These are phyloP conservation scores for Xiphophorus couchianus DNA, from an alignment of 2,113 vertebrate species.

Conservation along the genomic window DNA sequence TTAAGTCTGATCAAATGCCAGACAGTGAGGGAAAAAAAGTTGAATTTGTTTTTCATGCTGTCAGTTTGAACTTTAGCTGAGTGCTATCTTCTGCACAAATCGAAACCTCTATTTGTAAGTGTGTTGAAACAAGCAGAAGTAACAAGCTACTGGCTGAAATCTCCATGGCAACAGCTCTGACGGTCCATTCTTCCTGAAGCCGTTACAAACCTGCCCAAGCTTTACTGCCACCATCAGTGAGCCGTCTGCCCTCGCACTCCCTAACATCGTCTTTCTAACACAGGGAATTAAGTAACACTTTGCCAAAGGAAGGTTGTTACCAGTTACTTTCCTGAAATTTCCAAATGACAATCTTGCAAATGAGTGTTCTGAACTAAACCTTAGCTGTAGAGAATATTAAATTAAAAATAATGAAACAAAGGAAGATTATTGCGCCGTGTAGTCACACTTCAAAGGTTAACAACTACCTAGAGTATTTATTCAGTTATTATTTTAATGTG, in stretches of 20 bases:
- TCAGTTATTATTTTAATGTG: background rate
- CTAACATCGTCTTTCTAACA: background rate
- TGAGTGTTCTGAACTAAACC: background rate
- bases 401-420: background rate
- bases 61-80: background rate
- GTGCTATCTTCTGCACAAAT: background rate
- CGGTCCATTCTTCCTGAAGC: background rate
- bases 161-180: background rate
- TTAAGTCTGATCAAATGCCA: background rate
- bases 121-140: background rate
- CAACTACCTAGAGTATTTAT: background rate
- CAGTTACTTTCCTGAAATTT: conserved; percentile 13
- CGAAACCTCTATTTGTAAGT: background rate
- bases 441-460: background rate
- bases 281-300: conserved; percentile 22
- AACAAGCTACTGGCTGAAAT: background rate
- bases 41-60: background rate
- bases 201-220: background rate
- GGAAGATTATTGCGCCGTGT: conserved; percentile 2
- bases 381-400: background rate
- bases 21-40: background rate
- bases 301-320: conserved; percentile 27
- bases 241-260: conserved; percentile 7
- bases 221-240: background rate
- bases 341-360: conserved; percentile 26